Conservation (phyloP, 1,140 invertebrate species). For the Cydia splendana region DNA sequence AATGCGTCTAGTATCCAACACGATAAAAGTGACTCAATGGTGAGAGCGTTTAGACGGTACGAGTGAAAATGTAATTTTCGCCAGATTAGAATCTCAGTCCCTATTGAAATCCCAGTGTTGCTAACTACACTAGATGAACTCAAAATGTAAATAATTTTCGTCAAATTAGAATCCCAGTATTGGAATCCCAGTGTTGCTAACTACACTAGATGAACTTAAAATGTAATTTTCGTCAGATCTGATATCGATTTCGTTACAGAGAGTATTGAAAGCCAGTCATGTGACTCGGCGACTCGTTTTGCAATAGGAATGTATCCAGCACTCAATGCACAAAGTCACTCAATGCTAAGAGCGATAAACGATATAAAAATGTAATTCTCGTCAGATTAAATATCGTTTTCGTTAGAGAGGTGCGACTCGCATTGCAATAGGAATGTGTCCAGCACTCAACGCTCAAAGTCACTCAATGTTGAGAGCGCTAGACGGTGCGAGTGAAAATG, state of each 20-base stretch:
- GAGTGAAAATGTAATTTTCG: neutral
- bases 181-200: no score
- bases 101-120: no score
- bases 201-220: no score
- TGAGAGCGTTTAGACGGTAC: neutral
- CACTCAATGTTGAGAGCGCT: slow-evolving; percentile 21
- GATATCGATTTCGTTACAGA: no score
- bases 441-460: slow-evolving; percentile 1
- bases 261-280: no score
- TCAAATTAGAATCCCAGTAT: no score
- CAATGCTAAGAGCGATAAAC: slow-evolving; percentile 16
- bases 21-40: neutral
- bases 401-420: no score
- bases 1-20: neutral
- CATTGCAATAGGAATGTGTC: no score
- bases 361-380: neutral
- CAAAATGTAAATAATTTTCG: no score
- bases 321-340: slow-evolving; percentile 5
- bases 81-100: neutral
- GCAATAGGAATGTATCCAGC: neutral
- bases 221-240: no score
- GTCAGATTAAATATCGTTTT: neutral
- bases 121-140: no score
- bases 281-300: no score
- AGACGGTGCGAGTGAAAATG: neutral